These are phyloP conservation scores for Coelinius sp. DNA, from an alignment of 2,888 invertebrate genomes.

Conservation along the genomic window DNA sequence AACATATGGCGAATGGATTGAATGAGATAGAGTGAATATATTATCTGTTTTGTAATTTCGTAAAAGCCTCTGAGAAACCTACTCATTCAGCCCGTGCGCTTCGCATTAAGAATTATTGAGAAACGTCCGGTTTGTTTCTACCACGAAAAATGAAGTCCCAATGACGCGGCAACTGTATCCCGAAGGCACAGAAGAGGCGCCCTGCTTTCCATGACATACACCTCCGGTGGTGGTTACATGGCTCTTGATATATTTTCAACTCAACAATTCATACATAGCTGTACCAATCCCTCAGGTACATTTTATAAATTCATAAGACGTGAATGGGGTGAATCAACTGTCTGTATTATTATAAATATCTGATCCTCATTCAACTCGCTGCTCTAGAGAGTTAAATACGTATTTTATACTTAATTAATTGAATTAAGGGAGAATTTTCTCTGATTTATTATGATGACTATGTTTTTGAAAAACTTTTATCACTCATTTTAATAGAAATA, in stretches of 20 bases:
- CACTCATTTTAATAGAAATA: too few species aligned
- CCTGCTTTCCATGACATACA: conserved; percentile 15
- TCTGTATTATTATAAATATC: conserved; percentile 26
- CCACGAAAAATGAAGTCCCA: conserved; percentile 28
- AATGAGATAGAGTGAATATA: conserved; percentile 13
- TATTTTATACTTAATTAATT: conserved; percentile 10
- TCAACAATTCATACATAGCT: conserved; percentile 6
- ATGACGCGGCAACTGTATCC: conserved; percentile 30
- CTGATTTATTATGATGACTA: neutral
- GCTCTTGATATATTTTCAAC: neutral
- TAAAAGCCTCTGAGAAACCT: conserved; percentile 2
- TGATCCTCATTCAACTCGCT: conserved; percentile 8
- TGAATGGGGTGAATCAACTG: conserved; percentile 43
- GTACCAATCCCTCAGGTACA: conserved; percentile 22
- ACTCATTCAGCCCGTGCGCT: neutral
- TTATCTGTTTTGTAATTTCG: neutral
- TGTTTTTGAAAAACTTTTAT: neutral
- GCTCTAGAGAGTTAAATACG: neutral
- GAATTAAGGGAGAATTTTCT: neutral
- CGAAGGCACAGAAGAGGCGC: neutral
- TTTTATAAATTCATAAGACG: conserved; percentile 56
- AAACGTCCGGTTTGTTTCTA: neutral
- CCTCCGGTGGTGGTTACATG: neutral
- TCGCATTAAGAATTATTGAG: neutral
- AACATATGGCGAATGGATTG: conserved; percentile 8